These are phyloP conservation scores for Proales similis DNA, from an alignment of 1,140 invertebrate genomes.

Conservation along the genomic window DNA sequence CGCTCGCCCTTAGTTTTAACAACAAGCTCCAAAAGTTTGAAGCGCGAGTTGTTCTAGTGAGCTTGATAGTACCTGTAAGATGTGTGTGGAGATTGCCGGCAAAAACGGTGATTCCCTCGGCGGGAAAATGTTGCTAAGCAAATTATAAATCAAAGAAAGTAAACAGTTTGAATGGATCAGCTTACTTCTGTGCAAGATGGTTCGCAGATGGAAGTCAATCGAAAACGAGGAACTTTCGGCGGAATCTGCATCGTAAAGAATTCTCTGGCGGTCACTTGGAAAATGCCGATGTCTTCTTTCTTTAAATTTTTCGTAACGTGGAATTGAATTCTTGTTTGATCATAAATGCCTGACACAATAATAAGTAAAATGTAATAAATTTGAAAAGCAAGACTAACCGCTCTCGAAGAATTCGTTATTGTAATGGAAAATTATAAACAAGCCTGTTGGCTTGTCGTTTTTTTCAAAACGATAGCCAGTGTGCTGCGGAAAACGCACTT, in stretches of 20 bases:
- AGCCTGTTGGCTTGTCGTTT: neutral
- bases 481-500: constrained; percentile 7
- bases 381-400: neutral
- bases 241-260: constrained; percentile 2
- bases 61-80: too few species aligned
- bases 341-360: neutral
- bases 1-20: too few species aligned
- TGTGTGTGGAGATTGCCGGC: constrained; percentile 30
- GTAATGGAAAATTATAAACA: constrained; percentile 12
- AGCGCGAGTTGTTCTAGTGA: too few species aligned
- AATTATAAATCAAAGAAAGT: constrained; percentile 8
- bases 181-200: constrained; percentile 13
- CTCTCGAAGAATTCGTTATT: neutral
- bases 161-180: neutral
- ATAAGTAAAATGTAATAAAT: neutral
- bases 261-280: neutral
- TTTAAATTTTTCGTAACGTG: constrained; percentile 16
- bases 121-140: neutral
- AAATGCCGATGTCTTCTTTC: constrained; percentile 25
- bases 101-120: constrained; percentile 21
- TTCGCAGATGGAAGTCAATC: neutral
- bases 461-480: constrained; percentile 16
- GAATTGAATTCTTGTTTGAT: constrained; percentile 8
- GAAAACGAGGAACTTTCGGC: constrained; percentile 1
- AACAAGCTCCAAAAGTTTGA: too few species aligned